phyloP scores from a whole-genome alignment of 1,140 invertebrate genomes.

The Dufourea novaeangliae region DNA sequence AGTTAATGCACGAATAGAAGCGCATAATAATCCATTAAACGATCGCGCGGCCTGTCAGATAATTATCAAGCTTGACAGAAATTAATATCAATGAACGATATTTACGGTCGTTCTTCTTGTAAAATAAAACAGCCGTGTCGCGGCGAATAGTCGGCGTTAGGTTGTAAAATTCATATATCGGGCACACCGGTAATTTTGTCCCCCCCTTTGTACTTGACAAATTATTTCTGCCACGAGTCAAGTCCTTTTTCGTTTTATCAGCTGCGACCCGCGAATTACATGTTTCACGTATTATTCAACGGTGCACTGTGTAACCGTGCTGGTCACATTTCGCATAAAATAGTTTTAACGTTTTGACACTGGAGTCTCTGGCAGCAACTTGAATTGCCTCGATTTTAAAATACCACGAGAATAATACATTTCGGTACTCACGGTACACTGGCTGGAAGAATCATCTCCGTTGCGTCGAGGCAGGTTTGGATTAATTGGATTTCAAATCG shows the following conservation, averaged over 20 bases:
- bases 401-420: neutral
- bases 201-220: conserved; percentile 42
- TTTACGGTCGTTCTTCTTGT: conserved; percentile 48
- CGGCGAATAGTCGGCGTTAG: conserved; percentile 36
- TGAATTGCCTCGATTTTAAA: no score
- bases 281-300: conserved; percentile 29
- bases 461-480: no score
- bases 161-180: conserved; percentile 55
- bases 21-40: conserved; percentile 64
- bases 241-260: conserved; percentile 44
- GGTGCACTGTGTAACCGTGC: neutral
- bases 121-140: conserved; percentile 39
- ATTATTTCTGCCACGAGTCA: conserved; percentile 41
- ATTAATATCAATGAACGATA: conserved; percentile 54
- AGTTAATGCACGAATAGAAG: conserved; percentile 59
- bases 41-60: conserved; percentile 59
- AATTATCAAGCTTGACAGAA: conserved; percentile 57
- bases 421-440: no score
- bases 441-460: no score
- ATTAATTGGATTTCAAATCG: neutral
- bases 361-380: neutral
- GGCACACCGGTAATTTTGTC: conserved; percentile 42
- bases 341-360: neutral
- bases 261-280: neutral
- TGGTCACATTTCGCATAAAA: neutral